phyloP scores from a whole-genome alignment of 2,113 vertebrate species.

The Mungos mungo region DNA sequence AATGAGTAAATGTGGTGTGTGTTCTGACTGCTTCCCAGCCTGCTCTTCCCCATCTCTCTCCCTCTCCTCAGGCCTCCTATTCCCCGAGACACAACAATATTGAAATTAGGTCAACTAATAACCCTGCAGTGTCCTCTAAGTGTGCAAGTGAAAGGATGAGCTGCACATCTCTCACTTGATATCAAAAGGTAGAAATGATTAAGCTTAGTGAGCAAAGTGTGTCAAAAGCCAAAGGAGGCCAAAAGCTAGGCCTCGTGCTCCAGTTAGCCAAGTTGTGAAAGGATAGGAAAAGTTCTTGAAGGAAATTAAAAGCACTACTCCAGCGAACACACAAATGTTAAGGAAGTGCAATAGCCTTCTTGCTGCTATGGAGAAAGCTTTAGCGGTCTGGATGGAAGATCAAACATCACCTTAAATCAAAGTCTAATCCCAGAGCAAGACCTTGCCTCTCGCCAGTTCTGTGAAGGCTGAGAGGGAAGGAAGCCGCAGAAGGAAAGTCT shows the following conservation, averaged over 20 bases:
- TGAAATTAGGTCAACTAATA: background rate
- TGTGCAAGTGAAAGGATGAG: background rate
- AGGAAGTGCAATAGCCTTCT: background rate
- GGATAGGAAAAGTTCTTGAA: background rate
- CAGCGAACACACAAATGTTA: background rate
- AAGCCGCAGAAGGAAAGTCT: background rate
- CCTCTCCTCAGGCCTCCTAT: background rate
- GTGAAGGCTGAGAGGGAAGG: background rate
- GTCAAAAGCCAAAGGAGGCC: background rate
- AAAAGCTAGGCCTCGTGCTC: background rate
- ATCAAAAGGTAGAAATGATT: background rate
- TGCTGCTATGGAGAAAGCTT: background rate
- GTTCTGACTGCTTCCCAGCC: background rate
- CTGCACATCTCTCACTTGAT: background rate
- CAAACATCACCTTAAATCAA: background rate
- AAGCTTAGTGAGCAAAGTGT: background rate
- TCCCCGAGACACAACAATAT: background rate
- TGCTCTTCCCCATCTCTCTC: background rate
- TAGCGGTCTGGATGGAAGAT: background rate
- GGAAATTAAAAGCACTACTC: background rate
- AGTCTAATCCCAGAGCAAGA: background rate
- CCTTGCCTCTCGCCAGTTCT: background rate
- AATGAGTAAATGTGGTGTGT: background rate
- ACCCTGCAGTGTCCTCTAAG: background rate
- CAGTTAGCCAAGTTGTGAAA: background rate